These are phyloP conservation scores for Phalacrocorax pelagicus DNA, from an alignment of 2,113 vertebrate species.

Conservation along the genomic window DNA sequence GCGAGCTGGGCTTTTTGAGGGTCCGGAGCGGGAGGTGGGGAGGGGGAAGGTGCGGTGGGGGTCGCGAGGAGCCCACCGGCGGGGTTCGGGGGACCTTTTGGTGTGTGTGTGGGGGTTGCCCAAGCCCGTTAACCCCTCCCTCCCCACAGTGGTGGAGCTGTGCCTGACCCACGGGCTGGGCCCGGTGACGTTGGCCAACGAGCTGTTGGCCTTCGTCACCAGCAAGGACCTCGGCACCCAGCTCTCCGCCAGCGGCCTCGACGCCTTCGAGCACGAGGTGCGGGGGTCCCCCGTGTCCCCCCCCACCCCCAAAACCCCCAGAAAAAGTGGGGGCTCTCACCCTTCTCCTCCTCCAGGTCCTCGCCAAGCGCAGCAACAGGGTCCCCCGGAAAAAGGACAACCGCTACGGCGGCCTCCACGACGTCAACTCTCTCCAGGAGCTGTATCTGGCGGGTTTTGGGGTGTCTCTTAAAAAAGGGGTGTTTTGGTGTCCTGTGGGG, in stretches of 20 bases:
- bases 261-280: slow-evolving; percentile 88
- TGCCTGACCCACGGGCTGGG: slow-evolving; percentile 77
- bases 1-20: no score
- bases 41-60: no score
- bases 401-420: slow-evolving; percentile 55
- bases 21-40: no score
- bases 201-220: slow-evolving; percentile 85
- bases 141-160: slow-evolving; percentile 82
- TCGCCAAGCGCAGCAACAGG: background rate
- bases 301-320: background rate
- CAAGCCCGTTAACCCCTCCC: background rate
- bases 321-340: rapidly evolving
- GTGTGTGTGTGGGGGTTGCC: no score
- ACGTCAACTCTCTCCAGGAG: slow-evolving; percentile 79
- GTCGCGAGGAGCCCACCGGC: no score
- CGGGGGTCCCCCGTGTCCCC: background rate
- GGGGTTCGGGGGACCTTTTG: background rate
- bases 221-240: slow-evolving; percentile 12
- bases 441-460: slow-evolving; percentile 78
- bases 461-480: background rate
- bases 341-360: background rate
- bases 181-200: slow-evolving; percentile 70
- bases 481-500: rapidly evolving
- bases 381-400: slow-evolving; percentile 60
- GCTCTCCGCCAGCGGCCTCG: slow-evolving; percentile 72